These are phyloP conservation scores for Telmatochromis sp. DNA, from an alignment of 2,113 vertebrate species.

Conservation along the genomic window DNA sequence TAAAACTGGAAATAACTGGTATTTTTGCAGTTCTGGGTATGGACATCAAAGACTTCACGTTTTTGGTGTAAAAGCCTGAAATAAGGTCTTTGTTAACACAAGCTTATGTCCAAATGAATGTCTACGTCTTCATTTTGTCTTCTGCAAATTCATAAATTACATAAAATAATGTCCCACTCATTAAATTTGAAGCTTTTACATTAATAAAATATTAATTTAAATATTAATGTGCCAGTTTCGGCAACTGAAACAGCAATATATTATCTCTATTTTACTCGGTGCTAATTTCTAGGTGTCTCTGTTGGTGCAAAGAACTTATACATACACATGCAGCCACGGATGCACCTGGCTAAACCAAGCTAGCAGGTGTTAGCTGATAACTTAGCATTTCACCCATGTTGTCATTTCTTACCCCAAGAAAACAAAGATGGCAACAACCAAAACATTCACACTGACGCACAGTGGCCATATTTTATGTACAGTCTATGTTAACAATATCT, in stretches of 20 bases:
- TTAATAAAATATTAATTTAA: neutral
- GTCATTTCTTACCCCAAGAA: neutral
- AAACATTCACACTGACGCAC: neutral
- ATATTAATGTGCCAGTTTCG: neutral
- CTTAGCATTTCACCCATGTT: neutral
- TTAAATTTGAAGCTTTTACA: neutral
- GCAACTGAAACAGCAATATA: neutral
- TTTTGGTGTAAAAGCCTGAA: neutral
- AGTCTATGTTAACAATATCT: neutral
- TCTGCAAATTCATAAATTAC: neutral
- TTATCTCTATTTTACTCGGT: neutral
- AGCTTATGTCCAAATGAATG: neutral
- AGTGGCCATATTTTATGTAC: neutral
- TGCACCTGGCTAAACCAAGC: neutral
- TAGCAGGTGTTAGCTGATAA: neutral
- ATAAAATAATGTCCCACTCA: neutral
- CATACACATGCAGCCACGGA: neutral
- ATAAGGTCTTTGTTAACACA: neutral
- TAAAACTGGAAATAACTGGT: neutral
- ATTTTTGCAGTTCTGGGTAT: neutral
- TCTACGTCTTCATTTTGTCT: fast-evolving
- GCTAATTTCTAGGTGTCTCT: neutral
- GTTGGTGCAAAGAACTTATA: neutral
- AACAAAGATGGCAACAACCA: neutral
- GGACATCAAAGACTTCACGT: neutral